Evolutionary conservation across 2,113 vertebrate species (phyloP).

Genomic region (Hoplias malabaricus): DNA sequence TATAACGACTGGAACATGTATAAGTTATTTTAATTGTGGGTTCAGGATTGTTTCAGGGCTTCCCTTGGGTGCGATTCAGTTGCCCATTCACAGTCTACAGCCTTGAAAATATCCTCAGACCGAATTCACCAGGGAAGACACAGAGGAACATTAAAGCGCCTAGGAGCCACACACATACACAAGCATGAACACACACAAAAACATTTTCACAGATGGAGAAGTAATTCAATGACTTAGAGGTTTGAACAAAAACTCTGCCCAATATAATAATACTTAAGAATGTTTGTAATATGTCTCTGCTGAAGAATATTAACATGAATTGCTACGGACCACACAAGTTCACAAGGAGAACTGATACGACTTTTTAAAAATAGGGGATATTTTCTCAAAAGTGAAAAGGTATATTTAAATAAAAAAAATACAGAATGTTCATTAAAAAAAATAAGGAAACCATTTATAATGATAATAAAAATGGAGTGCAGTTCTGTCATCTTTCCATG

Average conservation of each 20-base stretch:
- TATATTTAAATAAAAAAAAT: neutral
- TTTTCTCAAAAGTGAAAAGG: neutral
- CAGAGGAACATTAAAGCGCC: neutral
- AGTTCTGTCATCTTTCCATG: neutral
- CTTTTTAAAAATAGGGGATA: neutral
- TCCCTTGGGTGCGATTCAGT: slow-evolving; percentile 35
- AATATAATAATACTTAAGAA: slow-evolving; percentile 33
- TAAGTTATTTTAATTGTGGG: slow-evolving; percentile 35
- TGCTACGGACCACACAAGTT: slow-evolving; percentile 19
- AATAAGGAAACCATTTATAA: neutral
- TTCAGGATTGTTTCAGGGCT: slow-evolving; percentile 26
- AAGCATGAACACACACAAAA: neutral
- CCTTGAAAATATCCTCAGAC: slow-evolving; percentile 34
- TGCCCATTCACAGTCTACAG: slow-evolving; percentile 17
- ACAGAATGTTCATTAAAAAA: neutral
- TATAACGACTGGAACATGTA: slow-evolving; percentile 12
- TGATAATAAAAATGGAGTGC: neutral
- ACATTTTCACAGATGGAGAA: slow-evolving; percentile 57
- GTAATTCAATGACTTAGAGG: slow-evolving; percentile 65
- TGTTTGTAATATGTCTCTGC: slow-evolving; percentile 15
- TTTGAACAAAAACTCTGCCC: slow-evolving; percentile 59
- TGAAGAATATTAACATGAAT: slow-evolving; percentile 8
- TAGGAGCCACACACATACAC: neutral
- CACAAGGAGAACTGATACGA: neutral
- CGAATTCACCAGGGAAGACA: slow-evolving; percentile 2